Conservation (phyloP, 1,140 invertebrate genomes). For the Drosophila kurseongensis region DNA sequence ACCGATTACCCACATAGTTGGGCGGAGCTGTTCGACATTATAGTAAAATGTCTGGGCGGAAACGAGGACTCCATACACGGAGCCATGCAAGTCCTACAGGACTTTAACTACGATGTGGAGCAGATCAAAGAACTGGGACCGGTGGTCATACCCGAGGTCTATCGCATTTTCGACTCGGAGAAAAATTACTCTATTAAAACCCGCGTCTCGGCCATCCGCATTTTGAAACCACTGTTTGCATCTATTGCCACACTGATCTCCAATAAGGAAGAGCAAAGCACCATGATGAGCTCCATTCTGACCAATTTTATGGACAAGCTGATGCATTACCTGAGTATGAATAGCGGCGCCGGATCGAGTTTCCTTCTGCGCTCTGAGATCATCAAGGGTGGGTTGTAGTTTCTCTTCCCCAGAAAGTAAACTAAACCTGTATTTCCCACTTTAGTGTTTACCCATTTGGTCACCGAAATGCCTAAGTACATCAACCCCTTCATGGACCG, state of each 20-base stretch:
- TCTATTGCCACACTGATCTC: constrained; percentile 87
- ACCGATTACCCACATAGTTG: constrained; percentile 93
- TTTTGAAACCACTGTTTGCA: constrained; percentile 76
- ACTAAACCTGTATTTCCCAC: neutral
- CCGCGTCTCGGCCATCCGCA: constrained; percentile 75
- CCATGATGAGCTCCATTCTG: constrained; percentile 88
- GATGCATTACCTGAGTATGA: constrained; percentile 87
- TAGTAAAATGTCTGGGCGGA: constrained; percentile 87
- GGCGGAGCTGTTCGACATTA: constrained; percentile 90
- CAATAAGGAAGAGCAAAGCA: constrained; percentile 88
- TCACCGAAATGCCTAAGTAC: constrained; percentile 89
- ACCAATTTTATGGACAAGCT: constrained; percentile 90
- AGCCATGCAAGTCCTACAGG: constrained; percentile 91
- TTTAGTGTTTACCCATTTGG: constrained; percentile 87
- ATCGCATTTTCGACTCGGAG: constrained; percentile 89
- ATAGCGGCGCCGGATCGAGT: constrained; percentile 87
- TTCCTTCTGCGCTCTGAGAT: constrained; percentile 90
- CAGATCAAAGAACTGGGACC: constrained; percentile 91
- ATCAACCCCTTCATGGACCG: constrained; percentile 88
- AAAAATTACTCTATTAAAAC: constrained; percentile 86
- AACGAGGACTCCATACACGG: constrained; percentile 89
- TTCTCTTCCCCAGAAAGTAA: neutral
- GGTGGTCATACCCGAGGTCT: constrained; percentile 91
- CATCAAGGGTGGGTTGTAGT: constrained; percentile 86
- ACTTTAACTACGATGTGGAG: constrained; percentile 90